phyloP scores from a whole-genome alignment of 2,797 vertebrate species.

The Sorex maritimensis region DNA sequence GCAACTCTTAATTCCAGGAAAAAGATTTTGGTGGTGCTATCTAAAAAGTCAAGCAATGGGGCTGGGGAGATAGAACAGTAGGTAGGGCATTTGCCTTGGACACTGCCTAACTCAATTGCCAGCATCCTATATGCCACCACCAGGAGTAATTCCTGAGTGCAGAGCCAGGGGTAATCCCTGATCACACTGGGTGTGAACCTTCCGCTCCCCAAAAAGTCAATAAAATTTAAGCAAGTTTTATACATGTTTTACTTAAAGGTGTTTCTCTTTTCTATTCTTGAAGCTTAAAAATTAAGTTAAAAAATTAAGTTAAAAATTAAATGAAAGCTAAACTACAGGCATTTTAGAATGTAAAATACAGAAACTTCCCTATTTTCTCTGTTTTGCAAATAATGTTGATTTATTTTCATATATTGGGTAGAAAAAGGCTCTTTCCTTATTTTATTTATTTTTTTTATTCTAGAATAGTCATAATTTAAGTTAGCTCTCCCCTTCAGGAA shows the following conservation, averaged over 20 bases:
- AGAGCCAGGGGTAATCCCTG: too few species aligned
- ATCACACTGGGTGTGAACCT: too few species aligned
- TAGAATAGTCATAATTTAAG: constrained; percentile 37
- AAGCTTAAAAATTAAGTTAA: constrained; percentile 23
- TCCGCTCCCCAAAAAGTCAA: too few species aligned
- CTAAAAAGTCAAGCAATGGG: constrained; percentile 16
- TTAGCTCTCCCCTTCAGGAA: not conserved
- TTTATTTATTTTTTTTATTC: not conserved
- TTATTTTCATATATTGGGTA: constrained; percentile 51
- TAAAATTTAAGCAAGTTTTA: too few species aligned
- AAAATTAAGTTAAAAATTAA: constrained; percentile 8
- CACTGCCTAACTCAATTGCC: too few species aligned
- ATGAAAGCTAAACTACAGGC: not conserved
- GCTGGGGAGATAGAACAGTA: too few species aligned
- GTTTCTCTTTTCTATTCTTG: constrained; percentile 11
- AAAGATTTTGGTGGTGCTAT: not conserved
- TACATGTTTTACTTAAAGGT: too few species aligned
- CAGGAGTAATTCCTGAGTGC: too few species aligned
- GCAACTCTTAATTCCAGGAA: not conserved
- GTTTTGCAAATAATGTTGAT: constrained; percentile 44
- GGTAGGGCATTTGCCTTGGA: too few species aligned
- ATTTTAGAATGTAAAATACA: too few species aligned
- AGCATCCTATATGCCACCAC: too few species aligned
- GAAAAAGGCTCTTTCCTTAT: not conserved
- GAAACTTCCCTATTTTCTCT: not conserved